Conservation (phyloP, 2,888 invertebrate genomes). For the Norana najaformis region DNA sequence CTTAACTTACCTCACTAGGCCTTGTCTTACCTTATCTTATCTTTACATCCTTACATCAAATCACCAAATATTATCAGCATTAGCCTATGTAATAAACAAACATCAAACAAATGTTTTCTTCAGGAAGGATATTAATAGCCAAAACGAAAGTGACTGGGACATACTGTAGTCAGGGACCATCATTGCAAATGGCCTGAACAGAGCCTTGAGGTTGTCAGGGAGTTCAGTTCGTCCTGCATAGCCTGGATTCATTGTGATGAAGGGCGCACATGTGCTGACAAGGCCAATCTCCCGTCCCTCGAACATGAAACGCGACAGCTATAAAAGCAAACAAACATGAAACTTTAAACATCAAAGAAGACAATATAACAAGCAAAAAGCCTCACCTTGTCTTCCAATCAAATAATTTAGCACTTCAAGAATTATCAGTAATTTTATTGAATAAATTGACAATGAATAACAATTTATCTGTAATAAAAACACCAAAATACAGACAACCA, state of each 20-base stretch:
- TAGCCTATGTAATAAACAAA: background rate
- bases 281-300: constrained; percentile 85
- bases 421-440: background rate
- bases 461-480: background rate
- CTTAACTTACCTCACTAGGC: no score
- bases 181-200: constrained; percentile 85
- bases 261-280: constrained; percentile 78
- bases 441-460: background rate
- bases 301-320: constrained; percentile 76
- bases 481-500: background rate
- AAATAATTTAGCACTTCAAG: background rate
- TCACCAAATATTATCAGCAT: background rate
- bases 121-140: background rate
- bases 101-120: background rate
- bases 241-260: constrained; percentile 90
- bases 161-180: constrained; percentile 89
- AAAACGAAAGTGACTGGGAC: constrained; percentile 37
- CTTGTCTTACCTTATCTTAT: background rate
- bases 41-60: background rate
- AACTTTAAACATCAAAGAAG: background rate
- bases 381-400: background rate
- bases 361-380: background rate
- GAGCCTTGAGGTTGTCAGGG: constrained; percentile 83
- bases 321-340: constrained; percentile 27
- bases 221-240: constrained; percentile 86